phyloP scores from a whole-genome alignment of 2,888 invertebrate species.

The Imbricaverruca yamaguchii region DNA sequence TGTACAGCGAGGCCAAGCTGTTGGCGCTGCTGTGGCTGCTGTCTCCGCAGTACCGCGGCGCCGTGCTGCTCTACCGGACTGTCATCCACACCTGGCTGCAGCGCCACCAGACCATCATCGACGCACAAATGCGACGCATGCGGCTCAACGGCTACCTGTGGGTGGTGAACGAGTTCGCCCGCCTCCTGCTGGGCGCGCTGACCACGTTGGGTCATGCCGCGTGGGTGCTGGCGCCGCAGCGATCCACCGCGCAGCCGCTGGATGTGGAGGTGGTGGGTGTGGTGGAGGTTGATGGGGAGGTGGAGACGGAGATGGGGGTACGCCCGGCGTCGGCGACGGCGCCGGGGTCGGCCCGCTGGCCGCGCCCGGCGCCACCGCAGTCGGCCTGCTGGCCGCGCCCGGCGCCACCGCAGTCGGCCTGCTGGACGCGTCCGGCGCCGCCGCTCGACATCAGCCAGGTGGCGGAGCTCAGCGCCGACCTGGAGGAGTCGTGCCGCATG shows the following conservation, averaged over 20 bases:
- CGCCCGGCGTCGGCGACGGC: not conserved
- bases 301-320: no score
- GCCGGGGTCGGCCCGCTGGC: no score
- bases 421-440: not conserved
- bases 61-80: not conserved
- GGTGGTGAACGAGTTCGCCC: not conserved
- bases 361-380: not conserved
- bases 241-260: no score
- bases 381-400: not conserved
- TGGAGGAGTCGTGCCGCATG: constrained; percentile 3
- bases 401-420: not conserved
- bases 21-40: constrained; percentile 6
- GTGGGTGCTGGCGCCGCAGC: not conserved
- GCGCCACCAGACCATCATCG: not conserved
- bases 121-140: not conserved
- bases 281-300: no score
- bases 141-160: not conserved
- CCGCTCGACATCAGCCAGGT: constrained; percentile 2
- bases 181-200: not conserved
- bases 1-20: constrained; percentile 1
- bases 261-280: no score
- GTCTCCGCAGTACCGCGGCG: constrained; percentile 5
- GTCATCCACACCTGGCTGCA: not conserved
- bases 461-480: not conserved
- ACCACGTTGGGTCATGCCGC: not conserved